Conservation (phyloP, 2,113 vertebrate genomes). For the Laticauda colubrina region DNA sequence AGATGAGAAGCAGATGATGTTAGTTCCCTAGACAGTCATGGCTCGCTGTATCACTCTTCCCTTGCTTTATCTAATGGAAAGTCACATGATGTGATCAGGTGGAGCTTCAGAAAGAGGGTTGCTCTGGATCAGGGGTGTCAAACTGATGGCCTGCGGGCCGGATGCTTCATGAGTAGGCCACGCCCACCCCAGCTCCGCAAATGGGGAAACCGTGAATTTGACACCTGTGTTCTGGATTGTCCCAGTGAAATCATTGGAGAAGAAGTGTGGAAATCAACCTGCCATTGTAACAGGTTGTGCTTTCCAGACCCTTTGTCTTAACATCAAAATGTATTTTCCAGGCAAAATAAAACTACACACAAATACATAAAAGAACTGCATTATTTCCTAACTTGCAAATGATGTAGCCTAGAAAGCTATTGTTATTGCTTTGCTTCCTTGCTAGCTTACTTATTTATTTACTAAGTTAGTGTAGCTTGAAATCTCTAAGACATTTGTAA, state of each 20-base stretch:
- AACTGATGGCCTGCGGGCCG: too few relatives aligned
- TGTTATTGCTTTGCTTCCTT: slow-evolving; percentile 5
- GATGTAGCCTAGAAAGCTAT: not conserved
- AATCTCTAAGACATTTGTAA: not conserved
- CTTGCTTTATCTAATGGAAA: not conserved
- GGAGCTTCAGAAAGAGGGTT: not conserved
- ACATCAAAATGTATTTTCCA: not conserved
- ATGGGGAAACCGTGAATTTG: too few relatives aligned
- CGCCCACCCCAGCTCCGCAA: too few relatives aligned
- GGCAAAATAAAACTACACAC: not conserved
- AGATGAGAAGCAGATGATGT: not conserved
- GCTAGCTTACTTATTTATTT: not conserved
- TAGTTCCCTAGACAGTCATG: not conserved
- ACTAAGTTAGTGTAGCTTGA: not conserved
- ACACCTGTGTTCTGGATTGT: not conserved
- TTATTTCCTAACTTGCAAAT: not conserved
- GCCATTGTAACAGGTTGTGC: not conserved
- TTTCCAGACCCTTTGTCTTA: not conserved
- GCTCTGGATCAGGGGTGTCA: not conserved
- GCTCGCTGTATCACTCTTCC: not conserved
- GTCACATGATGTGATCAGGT: not conserved
- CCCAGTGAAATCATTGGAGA: not conserved
- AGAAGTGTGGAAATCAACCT: not conserved
- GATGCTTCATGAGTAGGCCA: too few relatives aligned
- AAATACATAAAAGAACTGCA: not conserved